Evolutionary conservation across 2,888 invertebrate genomes (phyloP), one percentile per base, ranked within the genome.

Genomic region (Acanthosoma haemorrhoidale): DNA sequence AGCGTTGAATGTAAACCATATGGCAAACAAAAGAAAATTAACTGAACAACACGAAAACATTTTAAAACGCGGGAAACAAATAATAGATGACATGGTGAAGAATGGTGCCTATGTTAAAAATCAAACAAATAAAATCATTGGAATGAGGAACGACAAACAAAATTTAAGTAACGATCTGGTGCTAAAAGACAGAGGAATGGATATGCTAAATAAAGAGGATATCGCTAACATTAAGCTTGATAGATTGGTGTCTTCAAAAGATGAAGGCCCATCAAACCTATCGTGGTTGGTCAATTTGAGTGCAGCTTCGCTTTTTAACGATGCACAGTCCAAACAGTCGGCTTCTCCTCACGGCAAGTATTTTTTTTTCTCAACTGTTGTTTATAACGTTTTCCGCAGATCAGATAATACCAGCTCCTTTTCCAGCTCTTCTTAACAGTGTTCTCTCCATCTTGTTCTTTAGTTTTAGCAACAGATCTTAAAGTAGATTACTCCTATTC

Each of bases 201-300:
- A 25, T n/a, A 25, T 2, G 13, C n/a, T n/a, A n/a, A n/a, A n/a
- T n/a, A 51, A 51, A 13, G 25, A 2, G 2, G 25, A n/a, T 25
- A 13, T 5, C n/a, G 25, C 6, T 6, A 25, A 51, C 5, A 51
- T n/a, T n/a, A 51, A 5, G 2, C 51, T 25, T 13, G 25, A 51
- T 1, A 4, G 9, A 9, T 11, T 13, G 13, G 21, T 13, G 25
- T 21, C n/a, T 6, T 25, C 18, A 15, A 64, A 69, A 21, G 73
- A 70, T 11, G 71, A 70, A 15, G 72, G 59, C 8, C 63, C 70
- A 38, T 70, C 70, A 21, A 76, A 74, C 70, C 61, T 77, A 9
- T 75, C 75, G 4, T 77, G 77, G 77, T 71, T 77, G 60, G 73
- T 77, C 70, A 75, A 76, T 61, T 75, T 76, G 68, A 76, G 76